Base-by-base conservation (phyloP, 2,888 invertebrate genomes). In the Bellardia bayeri region DNA sequence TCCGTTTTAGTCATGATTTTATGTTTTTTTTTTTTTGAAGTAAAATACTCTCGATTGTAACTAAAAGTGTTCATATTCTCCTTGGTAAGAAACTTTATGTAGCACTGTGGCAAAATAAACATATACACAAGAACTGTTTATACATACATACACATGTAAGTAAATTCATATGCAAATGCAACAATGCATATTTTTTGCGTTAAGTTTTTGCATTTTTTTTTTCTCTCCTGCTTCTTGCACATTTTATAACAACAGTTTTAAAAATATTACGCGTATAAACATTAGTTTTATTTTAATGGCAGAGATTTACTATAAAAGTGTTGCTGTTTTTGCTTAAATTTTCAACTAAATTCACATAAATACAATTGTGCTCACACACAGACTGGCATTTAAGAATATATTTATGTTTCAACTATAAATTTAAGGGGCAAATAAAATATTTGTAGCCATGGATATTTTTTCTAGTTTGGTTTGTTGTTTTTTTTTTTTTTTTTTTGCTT, bases 241-340 rank as follows among this genome's bases (percentile, higher is more conserved):
- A 66, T 72, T 82, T 82, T 82, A 68, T 30, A 68, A 79, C 51
- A 68, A 79, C 51, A 66, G 16, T 72, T 64, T 64, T 37, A 78
- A 30, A 64, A 74, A 58, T 66, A 66, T 58, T 56, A 61, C 16
- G 72, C 79, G 37, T 49, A 74, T 56, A 68, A 75, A 75, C 79
- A 82, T 86, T 79, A 45, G 54, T 75, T 86, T 69, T 56, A 75
- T 69, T 82, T 79, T 86, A 69, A 74, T 68, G 82, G 61, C 14
- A 63, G 30, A 79, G 79, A 86, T 86, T 86, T 82, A 74, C 72
- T 64, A 68, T 69, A 66, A 63, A 63, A 74, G 11, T 63, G 40
- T 33, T 11, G 56, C 23, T 58, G 23, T 16, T 23, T 74, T 71
- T 71, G 3, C 30, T 71, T 54, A 40, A 30, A 66, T 40, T 79